A percentile compares a stretch with the other conserved stretches of the same genome.
Evolutionary conservation across 2,797 vertebrate genomes (phyloP).

Genomic region (Gymnopithys bicolor): DNA sequence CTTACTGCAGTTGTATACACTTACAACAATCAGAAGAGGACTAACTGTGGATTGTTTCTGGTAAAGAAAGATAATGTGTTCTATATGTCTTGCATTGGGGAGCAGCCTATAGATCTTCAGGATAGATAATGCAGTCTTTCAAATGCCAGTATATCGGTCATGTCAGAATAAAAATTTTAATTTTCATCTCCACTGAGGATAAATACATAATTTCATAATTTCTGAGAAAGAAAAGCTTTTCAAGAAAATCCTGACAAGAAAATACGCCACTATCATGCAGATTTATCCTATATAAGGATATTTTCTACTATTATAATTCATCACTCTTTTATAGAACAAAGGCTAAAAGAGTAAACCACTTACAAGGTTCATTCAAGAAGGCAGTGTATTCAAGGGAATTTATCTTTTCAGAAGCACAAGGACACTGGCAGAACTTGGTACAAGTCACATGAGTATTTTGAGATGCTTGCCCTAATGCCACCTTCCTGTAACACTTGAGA

Average conservation of each 20-base stretch:
- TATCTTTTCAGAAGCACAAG: not conserved
- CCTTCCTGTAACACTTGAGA: not conserved
- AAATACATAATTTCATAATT: not conserved
- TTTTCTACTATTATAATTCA: not conserved
- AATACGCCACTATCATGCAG: not conserved
- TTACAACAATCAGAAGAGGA: not conserved
- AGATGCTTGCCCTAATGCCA: not conserved
- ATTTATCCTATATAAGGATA: not conserved
- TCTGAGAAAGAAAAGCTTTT: not conserved
- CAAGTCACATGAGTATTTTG: not conserved
- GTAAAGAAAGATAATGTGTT: not conserved
- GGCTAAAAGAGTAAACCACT: not conserved
- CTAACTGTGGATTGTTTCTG: not conserved
- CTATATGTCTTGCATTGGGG: not conserved
- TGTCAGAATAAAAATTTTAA: not conserved
- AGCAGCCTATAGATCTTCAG: not conserved
- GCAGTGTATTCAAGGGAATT: not conserved
- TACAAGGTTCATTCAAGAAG: not conserved
- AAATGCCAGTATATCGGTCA: not conserved
- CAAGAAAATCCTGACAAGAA: not conserved
- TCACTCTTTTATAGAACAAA: not conserved
- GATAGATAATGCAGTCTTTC: not conserved
- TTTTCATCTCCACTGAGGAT: not conserved
- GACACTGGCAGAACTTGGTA: not conserved
- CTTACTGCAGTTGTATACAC: not conserved